Evolutionary conservation across 2,113 vertebrate genomes (phyloP).

Genomic region (Gobius niger): DNA sequence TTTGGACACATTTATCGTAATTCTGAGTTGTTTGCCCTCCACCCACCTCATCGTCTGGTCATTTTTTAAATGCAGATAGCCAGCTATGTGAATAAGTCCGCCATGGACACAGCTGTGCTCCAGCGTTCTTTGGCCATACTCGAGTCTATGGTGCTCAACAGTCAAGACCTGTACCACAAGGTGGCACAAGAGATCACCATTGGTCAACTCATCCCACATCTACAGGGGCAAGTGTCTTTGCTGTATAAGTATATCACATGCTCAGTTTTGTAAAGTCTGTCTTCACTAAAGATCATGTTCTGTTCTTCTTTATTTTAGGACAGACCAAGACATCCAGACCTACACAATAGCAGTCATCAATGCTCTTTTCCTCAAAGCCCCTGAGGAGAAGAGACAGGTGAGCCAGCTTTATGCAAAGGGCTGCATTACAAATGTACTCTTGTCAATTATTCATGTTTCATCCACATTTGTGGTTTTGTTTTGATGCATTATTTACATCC

Average conservation of each 20-base stretch:
- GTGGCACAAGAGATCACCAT: slow-evolving; percentile 99
- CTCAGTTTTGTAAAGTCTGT: neutral
- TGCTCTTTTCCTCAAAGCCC: slow-evolving; percentile 96
- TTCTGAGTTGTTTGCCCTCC: neutral
- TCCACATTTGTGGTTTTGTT: neutral
- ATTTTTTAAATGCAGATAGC: slow-evolving; percentile 81
- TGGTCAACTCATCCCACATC: slow-evolving; percentile 94
- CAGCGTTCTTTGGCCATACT: slow-evolving; percentile 95
- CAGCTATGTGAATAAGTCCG: slow-evolving; percentile 93
- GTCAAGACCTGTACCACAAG: slow-evolving; percentile 97
- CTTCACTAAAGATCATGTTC: neutral
- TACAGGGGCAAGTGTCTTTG: slow-evolving; percentile 85
- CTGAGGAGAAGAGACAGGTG: slow-evolving; percentile 96
- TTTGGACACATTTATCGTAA: neutral
- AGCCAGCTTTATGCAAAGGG: slow-evolving; percentile 26
- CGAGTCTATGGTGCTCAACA: slow-evolving; percentile 98
- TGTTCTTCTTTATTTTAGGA: slow-evolving; percentile 66
- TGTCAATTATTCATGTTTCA: neutral
- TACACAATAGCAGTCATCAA: slow-evolving; percentile 98
- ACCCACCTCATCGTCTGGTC: neutral
- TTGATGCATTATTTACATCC: neutral
- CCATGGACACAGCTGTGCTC: slow-evolving; percentile 90
- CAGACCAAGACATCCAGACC: slow-evolving; percentile 98
- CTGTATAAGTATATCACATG: neutral
- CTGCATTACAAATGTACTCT: slow-evolving; percentile 1